Percentiles rank a stretch among this genome's conserved stretches.
These are phyloP conservation scores for Noctuana brunneofusca DNA, from an alignment of 2,888 invertebrate species.

Conservation along the genomic window DNA sequence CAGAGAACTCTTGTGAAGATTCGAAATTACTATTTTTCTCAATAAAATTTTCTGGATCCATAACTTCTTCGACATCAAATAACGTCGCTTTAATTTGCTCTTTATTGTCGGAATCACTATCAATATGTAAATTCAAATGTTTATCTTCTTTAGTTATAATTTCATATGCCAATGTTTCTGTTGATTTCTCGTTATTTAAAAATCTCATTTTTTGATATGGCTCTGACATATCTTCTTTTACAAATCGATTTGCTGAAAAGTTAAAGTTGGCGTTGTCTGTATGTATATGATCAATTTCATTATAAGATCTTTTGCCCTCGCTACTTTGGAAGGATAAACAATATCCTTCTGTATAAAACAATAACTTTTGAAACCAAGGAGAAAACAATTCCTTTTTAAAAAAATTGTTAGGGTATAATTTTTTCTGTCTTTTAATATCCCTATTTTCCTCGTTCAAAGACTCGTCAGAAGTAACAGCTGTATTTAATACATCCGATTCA, in stretches of 20 bases:
- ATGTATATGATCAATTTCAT: not conserved
- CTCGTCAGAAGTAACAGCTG: not conserved
- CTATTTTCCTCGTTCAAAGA: not conserved
- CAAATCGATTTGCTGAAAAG: not conserved
- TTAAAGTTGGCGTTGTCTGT: not conserved
- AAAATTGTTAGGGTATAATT: not conserved
- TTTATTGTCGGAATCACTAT: not conserved
- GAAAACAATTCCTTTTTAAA: slow-evolving; percentile 62
- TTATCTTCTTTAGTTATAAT: not conserved
- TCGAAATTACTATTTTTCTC: not conserved
- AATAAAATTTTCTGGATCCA: not conserved
- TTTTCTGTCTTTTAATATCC: not conserved
- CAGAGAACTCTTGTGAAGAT: not conserved
- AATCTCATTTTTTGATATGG: not conserved
- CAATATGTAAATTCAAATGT: not conserved
- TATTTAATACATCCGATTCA: not conserved
- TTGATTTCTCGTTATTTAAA: not conserved
- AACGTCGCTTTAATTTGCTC: not conserved
- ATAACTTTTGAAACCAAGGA: slow-evolving; percentile 65
- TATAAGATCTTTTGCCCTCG: not conserved
- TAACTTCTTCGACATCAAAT: not conserved
- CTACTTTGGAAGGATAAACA: slow-evolving; percentile 32
- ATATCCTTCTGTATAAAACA: slow-evolving; percentile 50
- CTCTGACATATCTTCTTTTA: not conserved
- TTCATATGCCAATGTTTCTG: not conserved